phyloP scores from a whole-genome alignment of 1,140 invertebrate species.

The Neomicropteryx cornuta region DNA sequence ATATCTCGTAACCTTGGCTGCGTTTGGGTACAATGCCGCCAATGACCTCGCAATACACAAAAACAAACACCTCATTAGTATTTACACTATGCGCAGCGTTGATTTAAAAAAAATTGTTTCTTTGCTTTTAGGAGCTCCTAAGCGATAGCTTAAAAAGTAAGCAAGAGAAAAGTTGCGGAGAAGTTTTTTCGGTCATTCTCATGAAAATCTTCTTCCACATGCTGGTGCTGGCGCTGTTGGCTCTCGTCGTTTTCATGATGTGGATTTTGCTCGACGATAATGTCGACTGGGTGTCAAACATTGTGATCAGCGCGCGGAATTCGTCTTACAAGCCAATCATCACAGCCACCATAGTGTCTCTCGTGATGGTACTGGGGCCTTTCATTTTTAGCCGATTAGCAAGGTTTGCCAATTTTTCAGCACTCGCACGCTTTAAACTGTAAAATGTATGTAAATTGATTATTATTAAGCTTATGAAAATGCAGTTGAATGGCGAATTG shows the following conservation, averaged over 20 bases:
- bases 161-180: neutral
- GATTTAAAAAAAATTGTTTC: neutral
- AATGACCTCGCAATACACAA: neutral
- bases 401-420: slow-evolving; percentile 18
- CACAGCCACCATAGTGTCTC: slow-evolving; percentile 23
- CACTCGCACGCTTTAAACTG: neutral
- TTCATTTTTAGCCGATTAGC: slow-evolving; percentile 25
- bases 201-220: slow-evolving; percentile 33
- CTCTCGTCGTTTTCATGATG: slow-evolving; percentile 27
- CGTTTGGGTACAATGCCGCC: no score
- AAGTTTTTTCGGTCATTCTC: neutral
- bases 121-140: slow-evolving; percentile 31
- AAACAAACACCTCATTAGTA: neutral
- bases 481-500: no score
- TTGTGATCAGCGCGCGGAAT: slow-evolving; percentile 13
- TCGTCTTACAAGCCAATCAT: slow-evolving; percentile 11
- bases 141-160: slow-evolving; percentile 19
- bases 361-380: slow-evolving; percentile 25
- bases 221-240: slow-evolving; percentile 31
- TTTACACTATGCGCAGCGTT: slow-evolving; percentile 1
- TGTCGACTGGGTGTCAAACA: slow-evolving; percentile 10
- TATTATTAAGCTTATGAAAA: no score
- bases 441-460: no score
- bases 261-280: slow-evolving; percentile 28
- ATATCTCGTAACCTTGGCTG: no score